Conservation (phyloP, 2,888 invertebrate species). For the Agrilus biguttatus region DNA sequence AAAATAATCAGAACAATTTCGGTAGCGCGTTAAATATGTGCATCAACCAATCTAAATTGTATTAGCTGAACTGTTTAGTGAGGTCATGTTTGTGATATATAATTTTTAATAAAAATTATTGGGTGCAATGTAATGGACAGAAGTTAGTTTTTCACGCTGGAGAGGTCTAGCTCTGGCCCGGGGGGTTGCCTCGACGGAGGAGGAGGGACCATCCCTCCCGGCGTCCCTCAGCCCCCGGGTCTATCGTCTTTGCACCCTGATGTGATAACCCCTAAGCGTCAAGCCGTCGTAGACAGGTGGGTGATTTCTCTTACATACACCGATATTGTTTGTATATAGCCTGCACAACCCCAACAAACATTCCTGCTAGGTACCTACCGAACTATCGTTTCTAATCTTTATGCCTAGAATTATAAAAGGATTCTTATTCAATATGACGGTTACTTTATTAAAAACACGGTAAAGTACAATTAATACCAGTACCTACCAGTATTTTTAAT, state of each 20-base stretch:
- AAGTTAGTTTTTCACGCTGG: conserved; percentile 28
- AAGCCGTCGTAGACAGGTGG: conserved; percentile 71
- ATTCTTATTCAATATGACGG: too few relatives aligned
- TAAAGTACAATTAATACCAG: too few relatives aligned
- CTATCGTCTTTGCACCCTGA: conserved; percentile 50
- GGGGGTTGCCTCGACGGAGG: conserved; percentile 70
- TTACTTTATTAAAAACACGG: too few relatives aligned
- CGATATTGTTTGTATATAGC: conserved; percentile 6
- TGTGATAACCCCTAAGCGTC: conserved; percentile 61
- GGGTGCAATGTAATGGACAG: conserved; percentile 21
- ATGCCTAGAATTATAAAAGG: too few relatives aligned
- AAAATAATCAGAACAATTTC: neutral
- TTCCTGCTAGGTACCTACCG: too few relatives aligned
- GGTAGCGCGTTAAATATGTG: neutral
- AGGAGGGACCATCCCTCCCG: conserved; percentile 52
- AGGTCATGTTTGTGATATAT: conserved; percentile 8
- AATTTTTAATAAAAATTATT: conserved; percentile 6
- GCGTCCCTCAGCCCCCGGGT: conserved; percentile 46
- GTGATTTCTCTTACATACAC: conserved; percentile 11
- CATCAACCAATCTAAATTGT: neutral
- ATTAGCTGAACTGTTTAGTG: neutral
- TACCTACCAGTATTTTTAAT: too few relatives aligned
- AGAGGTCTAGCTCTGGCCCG: conserved; percentile 37
- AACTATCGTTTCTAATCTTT: too few relatives aligned
- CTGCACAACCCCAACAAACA: neutral